Conservation (phyloP, 1,140 invertebrate genomes). For the Lepidurus couesii region DNA sequence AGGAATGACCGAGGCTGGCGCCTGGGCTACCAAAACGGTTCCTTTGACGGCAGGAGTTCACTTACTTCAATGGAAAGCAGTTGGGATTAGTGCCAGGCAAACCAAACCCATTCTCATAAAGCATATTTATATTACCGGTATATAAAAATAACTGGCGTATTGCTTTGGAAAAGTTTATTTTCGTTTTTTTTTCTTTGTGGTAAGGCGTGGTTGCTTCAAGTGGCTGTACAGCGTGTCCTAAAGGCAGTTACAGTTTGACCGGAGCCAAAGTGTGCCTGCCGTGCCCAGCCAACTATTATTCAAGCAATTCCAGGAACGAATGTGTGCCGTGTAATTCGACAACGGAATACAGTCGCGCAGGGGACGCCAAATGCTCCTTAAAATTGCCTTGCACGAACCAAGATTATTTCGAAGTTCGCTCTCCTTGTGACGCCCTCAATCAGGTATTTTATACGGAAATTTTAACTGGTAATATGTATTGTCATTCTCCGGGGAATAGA, state of each 20-base stretch:
- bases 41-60: slow-evolving; percentile 49
- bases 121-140: slow-evolving; percentile 45
- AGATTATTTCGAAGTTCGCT: slow-evolving; percentile 53
- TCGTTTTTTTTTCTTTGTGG: not conserved
- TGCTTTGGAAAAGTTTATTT: not conserved
- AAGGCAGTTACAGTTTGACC: slow-evolving; percentile 50
- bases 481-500: slow-evolving; percentile 37
- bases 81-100: slow-evolving; percentile 45
- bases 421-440: slow-evolving; percentile 49
- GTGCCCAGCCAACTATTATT: slow-evolving; percentile 50
- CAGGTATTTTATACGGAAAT: slow-evolving; percentile 38
- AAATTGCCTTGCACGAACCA: slow-evolving; percentile 50
- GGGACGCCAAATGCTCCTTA: slow-evolving; percentile 47
- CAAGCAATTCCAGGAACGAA: slow-evolving; percentile 44
- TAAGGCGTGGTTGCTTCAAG: slow-evolving; percentile 37
- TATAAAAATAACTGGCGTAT: not conserved
- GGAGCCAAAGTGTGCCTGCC: slow-evolving; percentile 48
- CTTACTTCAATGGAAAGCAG: slow-evolving; percentile 51
- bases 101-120: slow-evolving; percentile 47
- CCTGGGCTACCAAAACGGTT: slow-evolving; percentile 47
- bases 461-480: not conserved
- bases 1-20: slow-evolving; percentile 47
- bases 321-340: slow-evolving; percentile 49
- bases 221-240: slow-evolving; percentile 51
- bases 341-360: slow-evolving; percentile 44